Conservation (phyloP, 2,113 vertebrate species). For the Halcyon senegalensis region DNA sequence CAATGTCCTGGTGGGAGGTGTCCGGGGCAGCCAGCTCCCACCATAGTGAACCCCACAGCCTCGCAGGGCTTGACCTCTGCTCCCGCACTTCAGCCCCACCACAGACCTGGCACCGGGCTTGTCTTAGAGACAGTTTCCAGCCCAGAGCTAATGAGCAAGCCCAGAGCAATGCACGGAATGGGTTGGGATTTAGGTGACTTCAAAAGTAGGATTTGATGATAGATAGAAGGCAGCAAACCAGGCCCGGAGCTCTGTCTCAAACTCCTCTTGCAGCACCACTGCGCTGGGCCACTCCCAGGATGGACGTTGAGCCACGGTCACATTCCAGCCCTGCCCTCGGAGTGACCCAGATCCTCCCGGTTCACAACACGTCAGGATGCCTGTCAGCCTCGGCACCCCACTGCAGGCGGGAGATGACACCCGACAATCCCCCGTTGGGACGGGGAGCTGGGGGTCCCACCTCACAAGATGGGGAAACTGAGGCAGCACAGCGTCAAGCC, state of each 20-base stretch:
- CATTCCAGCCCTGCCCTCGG: neutral
- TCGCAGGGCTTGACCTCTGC: fast-evolving
- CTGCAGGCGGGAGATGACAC: neutral
- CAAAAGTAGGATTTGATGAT: fast-evolving
- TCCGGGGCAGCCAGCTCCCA: neutral
- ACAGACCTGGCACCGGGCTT: fast-evolving
- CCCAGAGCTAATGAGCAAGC: neutral
- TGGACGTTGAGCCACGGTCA: fast-evolving
- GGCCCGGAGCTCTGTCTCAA: neutral
- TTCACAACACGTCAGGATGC: fast-evolving
- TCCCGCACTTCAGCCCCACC: neutral
- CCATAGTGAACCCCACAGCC: fast-evolving
- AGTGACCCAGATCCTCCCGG: fast-evolving
- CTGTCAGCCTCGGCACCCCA: fast-evolving
- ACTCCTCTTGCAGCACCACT: neutral
- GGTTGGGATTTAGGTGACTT: neutral
- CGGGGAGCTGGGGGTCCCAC: neutral
- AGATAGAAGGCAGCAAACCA: neutral
- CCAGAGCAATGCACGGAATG: fast-evolving
- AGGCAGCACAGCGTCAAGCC: neutral
- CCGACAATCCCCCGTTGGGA: fast-evolving
- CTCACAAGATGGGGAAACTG: neutral
- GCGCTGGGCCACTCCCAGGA: neutral
- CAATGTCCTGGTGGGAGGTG: neutral
- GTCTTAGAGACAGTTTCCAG: neutral